Evolutionary conservation across 2,113 vertebrate species (phyloP), one percentile per base, ranked within the genome.

Genomic region (Apus apus): DNA sequence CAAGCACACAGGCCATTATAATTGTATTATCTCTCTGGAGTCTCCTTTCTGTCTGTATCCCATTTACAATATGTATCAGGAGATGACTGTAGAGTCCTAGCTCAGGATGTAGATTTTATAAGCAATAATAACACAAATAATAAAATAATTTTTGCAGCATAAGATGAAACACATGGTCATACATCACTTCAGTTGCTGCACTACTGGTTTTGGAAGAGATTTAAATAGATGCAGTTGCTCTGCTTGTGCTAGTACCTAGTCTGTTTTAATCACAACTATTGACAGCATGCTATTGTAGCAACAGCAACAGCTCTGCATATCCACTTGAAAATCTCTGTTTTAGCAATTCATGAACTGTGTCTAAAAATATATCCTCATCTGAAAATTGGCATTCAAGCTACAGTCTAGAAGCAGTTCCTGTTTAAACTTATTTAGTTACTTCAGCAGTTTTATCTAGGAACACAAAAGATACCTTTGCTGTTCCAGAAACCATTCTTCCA

Each of bases 311-410:
- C 19, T 93, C 56, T 85, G 66, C 58, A 53, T 53, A 91, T 79
- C 56, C 78, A 62, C 43, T 64, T 83, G 51, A 90, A 91, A 85
- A 70, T 80, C 40, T 84, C 5, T 0, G 9, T 5, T 87, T 93
- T 83, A 93, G 71, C 40, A 89, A 65, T 89, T 87, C 62, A 76
- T 66, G 38, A 87, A 53, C 67, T 64, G 54, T 6, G 1, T 80
- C 74, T 94, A 90, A 94, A 94, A 95, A 93, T 85, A 81, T 7
- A 70, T 26, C 34, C 67, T 71, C 60, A 38, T 78, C 34, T 93
- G 71, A 87, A 96, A 95, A 62, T 0, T 80, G 60, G 26, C 43
- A 60, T 70, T 80, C 46, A 66, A 40, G 15, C n/a, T 73, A 29
- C 84, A 81, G 60, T 68, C 74, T 83, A 67, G 43, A 45, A 89